These are phyloP conservation scores for Pegoplata infirma DNA, from an alignment of 2,888 invertebrate genomes.

Conservation along the genomic window DNA sequence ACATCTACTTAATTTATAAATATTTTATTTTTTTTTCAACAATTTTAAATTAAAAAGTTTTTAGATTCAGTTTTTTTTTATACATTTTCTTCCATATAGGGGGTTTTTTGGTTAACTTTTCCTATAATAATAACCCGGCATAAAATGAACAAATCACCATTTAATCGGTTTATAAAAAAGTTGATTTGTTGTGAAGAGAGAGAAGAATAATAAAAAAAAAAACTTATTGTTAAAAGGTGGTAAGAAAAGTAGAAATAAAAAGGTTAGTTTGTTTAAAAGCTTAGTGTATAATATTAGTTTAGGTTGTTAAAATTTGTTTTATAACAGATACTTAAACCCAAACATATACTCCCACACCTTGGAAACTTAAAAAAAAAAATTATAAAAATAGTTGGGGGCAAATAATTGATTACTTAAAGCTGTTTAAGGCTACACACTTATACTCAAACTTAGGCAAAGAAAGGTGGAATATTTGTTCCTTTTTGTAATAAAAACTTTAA, in stretches of 20 bases:
- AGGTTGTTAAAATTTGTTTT: constrained; percentile 32
- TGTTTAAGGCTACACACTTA: constrained; percentile 14
- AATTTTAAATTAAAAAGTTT: constrained; percentile 57
- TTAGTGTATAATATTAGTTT: constrained; percentile 43
- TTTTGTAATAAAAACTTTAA: not conserved
- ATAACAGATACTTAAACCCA: not conserved
- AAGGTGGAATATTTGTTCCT: constrained; percentile 8
- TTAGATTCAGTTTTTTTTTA: not conserved
- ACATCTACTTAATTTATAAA: not conserved
- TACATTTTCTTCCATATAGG: constrained; percentile 32
- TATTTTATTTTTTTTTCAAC: not conserved
- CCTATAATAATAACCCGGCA: constrained; percentile 32
- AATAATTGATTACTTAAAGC: constrained; percentile 56
- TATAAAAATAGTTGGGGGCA: constrained; percentile 34
- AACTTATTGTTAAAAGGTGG: too few relatives aligned
- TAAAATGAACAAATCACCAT: constrained; percentile 57
- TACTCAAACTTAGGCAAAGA: not conserved
- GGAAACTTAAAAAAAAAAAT: not conserved
- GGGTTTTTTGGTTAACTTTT: not conserved
- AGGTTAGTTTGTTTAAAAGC: constrained; percentile 35
- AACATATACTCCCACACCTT: not conserved
- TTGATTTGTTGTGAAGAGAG: constrained; percentile 34
- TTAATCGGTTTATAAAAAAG: constrained; percentile 56
- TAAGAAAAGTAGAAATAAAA: not conserved
- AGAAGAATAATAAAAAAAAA: not conserved